A percentile compares a stretch with the other conserved stretches of the same genome.
Evolutionary conservation across 2,797 vertebrate species (phyloP).

Genomic region (Selene dorsalis): DNA sequence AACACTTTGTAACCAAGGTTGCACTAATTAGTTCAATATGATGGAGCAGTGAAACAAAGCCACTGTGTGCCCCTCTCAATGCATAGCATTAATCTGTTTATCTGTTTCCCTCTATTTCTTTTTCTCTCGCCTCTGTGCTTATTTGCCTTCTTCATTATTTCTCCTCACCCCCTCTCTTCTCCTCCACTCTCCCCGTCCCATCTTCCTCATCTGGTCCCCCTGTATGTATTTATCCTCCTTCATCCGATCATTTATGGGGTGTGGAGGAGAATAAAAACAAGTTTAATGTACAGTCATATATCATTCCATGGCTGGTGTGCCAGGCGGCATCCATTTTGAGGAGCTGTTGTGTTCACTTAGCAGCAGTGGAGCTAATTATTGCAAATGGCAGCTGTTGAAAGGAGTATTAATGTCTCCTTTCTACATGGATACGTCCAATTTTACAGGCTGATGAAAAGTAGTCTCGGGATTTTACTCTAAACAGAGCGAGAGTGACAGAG

Average conservation of each 20-base stretch:
- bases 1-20: slow-evolving; percentile 4
- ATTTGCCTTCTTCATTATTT: slow-evolving; percentile 11
- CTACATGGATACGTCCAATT: slow-evolving; percentile 76
- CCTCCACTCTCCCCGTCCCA: neutral
- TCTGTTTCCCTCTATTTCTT: neutral
- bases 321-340: slow-evolving; percentile 69
- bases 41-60: slow-evolving; percentile 26
- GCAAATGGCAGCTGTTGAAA: slow-evolving; percentile 73
- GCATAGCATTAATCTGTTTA: neutral
- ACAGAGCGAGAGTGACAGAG: slow-evolving; percentile 21
- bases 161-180: neutral
- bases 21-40: slow-evolving; percentile 15
- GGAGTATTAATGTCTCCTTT: slow-evolving; percentile 80
- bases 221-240: neutral
- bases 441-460: slow-evolving; percentile 64
- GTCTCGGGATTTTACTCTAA: slow-evolving; percentile 46
- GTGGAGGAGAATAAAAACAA: slow-evolving; percentile 69
- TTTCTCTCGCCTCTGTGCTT: neutral
- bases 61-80: neutral
- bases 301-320: slow-evolving; percentile 53
- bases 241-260: slow-evolving; percentile 50
- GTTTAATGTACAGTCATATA: slow-evolving; percentile 70
- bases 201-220: neutral
- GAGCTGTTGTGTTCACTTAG: slow-evolving; percentile 67
- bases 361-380: slow-evolving; percentile 76